Evolutionary conservation across 2,888 invertebrate genomes (phyloP).

Genomic region (Lepidochitona cinerea): DNA sequence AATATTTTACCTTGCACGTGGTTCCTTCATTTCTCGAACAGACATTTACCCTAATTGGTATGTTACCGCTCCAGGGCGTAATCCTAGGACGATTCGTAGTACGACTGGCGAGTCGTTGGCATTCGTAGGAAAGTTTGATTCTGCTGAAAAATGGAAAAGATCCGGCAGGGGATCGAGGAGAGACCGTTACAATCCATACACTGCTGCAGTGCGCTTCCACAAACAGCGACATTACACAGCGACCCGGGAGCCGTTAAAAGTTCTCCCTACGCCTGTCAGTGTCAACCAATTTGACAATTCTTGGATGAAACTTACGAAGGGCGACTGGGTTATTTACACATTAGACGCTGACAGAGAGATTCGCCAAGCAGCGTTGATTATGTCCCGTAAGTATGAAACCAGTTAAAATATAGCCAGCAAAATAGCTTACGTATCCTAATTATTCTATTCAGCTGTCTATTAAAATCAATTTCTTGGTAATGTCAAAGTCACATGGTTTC

Average conservation of each 20-base stretch:
- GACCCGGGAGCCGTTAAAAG: neutral
- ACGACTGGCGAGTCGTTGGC: conserved; percentile 22
- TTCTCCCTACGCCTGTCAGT: neutral
- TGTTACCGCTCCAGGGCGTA: conserved; percentile 1
- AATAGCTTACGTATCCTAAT: no score
- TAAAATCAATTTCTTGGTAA: no score
- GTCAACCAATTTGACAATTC: neutral
- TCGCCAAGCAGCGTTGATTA: no score
- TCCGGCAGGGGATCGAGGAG: neutral
- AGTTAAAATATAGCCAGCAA: no score
- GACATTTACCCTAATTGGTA: conserved; percentile 39
- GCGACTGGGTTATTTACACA: neutral
- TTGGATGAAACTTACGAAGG: neutral
- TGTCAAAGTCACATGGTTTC: no score
- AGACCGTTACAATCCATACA: neutral
- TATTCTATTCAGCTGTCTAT: no score
- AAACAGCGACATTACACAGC: neutral
- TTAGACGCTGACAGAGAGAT: no score
- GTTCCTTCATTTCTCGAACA: conserved; percentile 10
- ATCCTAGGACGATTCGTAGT: conserved; percentile 10
- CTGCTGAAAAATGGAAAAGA: conserved; percentile 40
- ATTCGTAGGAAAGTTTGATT: conserved; percentile 33
- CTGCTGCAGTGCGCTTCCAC: neutral
- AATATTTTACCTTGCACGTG: neutral
- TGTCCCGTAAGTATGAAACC: no score